Evolutionary conservation across 2,888 invertebrate species (phyloP).

Genomic region (Ganaspis brasiliensis): DNA sequence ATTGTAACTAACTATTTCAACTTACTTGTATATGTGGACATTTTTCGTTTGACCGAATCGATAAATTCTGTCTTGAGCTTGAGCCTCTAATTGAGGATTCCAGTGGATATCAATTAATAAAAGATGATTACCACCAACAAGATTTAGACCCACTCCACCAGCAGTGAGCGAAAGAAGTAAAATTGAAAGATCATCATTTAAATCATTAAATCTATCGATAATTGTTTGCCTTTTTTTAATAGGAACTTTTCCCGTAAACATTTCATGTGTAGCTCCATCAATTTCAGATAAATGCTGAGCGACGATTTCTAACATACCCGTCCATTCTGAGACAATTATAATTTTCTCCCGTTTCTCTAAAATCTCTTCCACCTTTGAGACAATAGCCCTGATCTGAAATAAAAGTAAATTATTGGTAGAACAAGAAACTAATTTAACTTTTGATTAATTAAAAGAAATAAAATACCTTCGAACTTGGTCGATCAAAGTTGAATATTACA

Average conservation of each 20-base stretch:
- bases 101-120: slow-evolving; percentile 96
- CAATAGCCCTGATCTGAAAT: slow-evolving; percentile 82
- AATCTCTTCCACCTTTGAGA: slow-evolving; percentile 82
- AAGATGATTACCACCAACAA: slow-evolving; percentile 95
- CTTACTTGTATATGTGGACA: slow-evolving; percentile 91
- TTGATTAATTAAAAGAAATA: no score
- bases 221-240: slow-evolving; percentile 85
- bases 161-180: slow-evolving; percentile 94
- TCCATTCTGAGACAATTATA: slow-evolving; percentile 97
- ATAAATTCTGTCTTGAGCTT: slow-evolving; percentile 97
- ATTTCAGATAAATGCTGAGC: slow-evolving; percentile 85
- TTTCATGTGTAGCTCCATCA: slow-evolving; percentile 81
- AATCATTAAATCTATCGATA: slow-evolving; percentile 71
- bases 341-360: slow-evolving; percentile 85
- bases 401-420: no score
- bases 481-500: slow-evolving; percentile 86
- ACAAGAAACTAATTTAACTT: slow-evolving; percentile 23
- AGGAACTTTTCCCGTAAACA: slow-evolving; percentile 89
- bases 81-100: slow-evolving; percentile 97
- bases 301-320: slow-evolving; percentile 89
- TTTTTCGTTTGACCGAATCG: slow-evolving; percentile 92
- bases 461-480: slow-evolving; percentile 85
- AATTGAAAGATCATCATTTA: slow-evolving; percentile 80
- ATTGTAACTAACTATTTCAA: slow-evolving; percentile 49
- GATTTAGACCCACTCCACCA: slow-evolving; percentile 97